Evolutionary conservation across 2,888 invertebrate genomes (phyloP).

Genomic region (Siphonodentalium dalli): DNA sequence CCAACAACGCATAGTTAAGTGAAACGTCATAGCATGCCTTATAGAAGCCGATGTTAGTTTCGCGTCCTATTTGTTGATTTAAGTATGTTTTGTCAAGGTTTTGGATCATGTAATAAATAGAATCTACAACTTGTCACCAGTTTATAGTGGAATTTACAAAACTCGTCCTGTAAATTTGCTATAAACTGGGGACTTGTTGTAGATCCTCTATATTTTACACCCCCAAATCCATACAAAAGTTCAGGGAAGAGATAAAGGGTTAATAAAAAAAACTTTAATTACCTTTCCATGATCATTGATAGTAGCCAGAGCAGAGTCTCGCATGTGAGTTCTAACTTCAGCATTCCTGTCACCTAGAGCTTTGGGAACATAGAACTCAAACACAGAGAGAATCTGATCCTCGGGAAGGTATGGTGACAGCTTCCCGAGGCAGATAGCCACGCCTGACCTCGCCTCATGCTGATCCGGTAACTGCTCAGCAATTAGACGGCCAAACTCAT

Average conservation of each 20-base stretch:
- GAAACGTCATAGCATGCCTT: no score
- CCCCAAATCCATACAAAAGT: neutral
- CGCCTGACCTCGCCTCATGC: conserved; percentile 89
- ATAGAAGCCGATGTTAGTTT: no score
- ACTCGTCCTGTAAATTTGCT: no score
- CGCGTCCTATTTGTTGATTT: no score
- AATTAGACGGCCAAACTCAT: conserved; percentile 89
- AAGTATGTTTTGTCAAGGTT: no score
- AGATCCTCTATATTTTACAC: no score
- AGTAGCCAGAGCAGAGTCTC: conserved; percentile 88
- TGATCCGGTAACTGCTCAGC: conserved; percentile 81
- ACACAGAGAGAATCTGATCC: conserved; percentile 72
- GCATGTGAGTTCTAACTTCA: conserved; percentile 86
- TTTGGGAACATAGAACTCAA: conserved; percentile 73
- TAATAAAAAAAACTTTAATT: conserved; percentile 1
- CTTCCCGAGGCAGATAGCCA: conserved; percentile 81
- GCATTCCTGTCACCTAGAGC: conserved; percentile 87
- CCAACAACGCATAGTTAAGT: no score
- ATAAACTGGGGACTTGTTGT: no score
- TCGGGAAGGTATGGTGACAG: conserved; percentile 78
- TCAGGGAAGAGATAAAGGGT: neutral
- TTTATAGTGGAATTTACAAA: no score
- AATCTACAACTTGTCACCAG: no score
- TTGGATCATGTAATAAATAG: no score
- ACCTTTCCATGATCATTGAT: conserved; percentile 93